Evolutionary conservation across 2,113 vertebrate genomes (phyloP).

Genomic region (Clarias batrachus): DNA sequence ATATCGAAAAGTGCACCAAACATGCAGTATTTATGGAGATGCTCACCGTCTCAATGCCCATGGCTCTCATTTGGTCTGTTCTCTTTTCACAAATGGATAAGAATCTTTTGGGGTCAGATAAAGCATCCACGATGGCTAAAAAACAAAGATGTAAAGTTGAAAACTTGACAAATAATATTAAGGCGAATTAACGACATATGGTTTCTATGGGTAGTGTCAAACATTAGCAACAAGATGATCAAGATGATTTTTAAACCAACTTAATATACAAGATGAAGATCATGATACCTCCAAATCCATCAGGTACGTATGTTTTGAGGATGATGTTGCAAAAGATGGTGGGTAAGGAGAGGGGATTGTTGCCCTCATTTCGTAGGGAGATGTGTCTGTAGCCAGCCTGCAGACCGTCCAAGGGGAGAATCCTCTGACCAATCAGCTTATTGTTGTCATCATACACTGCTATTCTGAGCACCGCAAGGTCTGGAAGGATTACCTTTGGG

Average conservation of each 20-base stretch:
- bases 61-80: conserved; percentile 98
- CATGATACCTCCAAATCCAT: conserved; percentile 90
- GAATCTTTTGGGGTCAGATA: conserved; percentile 98
- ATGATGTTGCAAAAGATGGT: conserved; percentile 98
- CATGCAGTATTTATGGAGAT: conserved; percentile 6
- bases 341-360: conserved; percentile 93
- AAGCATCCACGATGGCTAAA: conserved; percentile 92
- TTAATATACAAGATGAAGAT: background rate
- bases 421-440: conserved; percentile 93
- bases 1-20: background rate
- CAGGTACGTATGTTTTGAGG: conserved; percentile 97
- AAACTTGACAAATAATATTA: background rate
- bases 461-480: conserved; percentile 94
- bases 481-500: conserved; percentile 91
- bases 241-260: background rate
- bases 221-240: background rate
- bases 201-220: background rate
- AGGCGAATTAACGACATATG: background rate
- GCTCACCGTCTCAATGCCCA: conserved; percentile 95
- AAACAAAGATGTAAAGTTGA: background rate
- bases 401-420: conserved; percentile 93
- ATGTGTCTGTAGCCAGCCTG: conserved; percentile 97
- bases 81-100: conserved; percentile 95
- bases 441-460: conserved; percentile 97
- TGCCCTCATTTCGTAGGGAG: conserved; percentile 95